phyloP scores from a whole-genome alignment of 1,140 invertebrate species.

The Triops cancriformis region DNA sequence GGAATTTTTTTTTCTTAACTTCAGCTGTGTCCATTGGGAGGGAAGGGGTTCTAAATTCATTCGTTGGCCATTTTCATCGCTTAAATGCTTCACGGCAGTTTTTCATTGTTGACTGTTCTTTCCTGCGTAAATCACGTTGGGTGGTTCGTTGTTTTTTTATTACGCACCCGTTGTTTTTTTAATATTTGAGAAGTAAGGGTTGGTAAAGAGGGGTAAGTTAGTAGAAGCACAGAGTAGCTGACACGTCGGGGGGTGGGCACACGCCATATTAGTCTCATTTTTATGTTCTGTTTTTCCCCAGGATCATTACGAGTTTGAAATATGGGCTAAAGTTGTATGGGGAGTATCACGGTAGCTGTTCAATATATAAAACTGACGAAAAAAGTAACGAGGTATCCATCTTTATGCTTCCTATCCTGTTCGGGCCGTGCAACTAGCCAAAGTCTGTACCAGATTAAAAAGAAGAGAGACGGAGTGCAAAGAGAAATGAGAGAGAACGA shows the following conservation, averaged over 20 bases:
- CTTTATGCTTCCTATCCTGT: too few species aligned
- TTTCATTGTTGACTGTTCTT: neutral
- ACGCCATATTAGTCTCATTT: neutral
- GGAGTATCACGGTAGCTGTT: neutral
- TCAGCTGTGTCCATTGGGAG: neutral
- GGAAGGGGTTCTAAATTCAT: neutral
- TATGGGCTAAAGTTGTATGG: neutral
- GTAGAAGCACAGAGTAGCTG: neutral
- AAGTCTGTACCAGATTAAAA: too few species aligned
- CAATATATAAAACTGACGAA: slow-evolving; percentile 6
- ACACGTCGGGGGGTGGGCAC: neutral
- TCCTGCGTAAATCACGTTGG: neutral
- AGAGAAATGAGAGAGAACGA: too few species aligned
- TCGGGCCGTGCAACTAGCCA: too few species aligned
- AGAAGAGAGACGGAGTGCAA: too few species aligned
- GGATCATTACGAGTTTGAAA: slow-evolving; percentile 4
- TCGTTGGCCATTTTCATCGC: neutral
- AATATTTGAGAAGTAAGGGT: too few species aligned
- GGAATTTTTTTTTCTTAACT: neutral
- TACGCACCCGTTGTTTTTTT: neutral
- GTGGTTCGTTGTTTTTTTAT: slow-evolving; percentile 1
- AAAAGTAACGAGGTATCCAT: neutral
- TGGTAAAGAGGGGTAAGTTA: too few species aligned
- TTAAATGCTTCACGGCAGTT: neutral
- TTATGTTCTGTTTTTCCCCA: neutral